Evolutionary conservation across 2,888 invertebrate species (phyloP), one percentile per base, ranked within the genome.

Genomic region (Megaustenia siamemsis): DNA sequence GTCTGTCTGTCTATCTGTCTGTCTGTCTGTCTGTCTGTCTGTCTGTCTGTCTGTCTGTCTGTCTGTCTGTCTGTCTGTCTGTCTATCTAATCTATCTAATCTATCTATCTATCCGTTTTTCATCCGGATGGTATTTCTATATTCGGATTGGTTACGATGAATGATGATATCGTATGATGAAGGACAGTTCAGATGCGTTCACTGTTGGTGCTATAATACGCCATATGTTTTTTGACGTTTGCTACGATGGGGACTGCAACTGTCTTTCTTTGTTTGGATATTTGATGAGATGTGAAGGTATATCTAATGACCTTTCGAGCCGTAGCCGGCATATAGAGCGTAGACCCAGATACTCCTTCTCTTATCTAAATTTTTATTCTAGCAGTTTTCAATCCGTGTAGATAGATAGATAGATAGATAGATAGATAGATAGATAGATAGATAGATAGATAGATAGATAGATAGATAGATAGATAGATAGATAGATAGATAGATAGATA

Each of bases 31-130:
- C 71, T 71, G 38, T 71, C 71, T 71, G 35, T 35, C 38, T 38
- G 35, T 71, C 71, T 71, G 35, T 71, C 71, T 8, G 35, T 71
- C 71, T 8, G 21, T 71, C 71, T 8, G 21, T 71, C 71, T 8
- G 21, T 71, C 71, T 8, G 21, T 71, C 71, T 8, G 38, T 71
- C 38, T 38, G 21, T 71, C 71, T 38, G 21, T 71, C 71, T 12
- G 38, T 21, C 71, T 38, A 28, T 71, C 32, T 38, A 71, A 21
- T 24, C 35, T 6, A 6, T 38, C 71, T 49, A 8, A 66, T 66
- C 10, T 32, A 24, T 24, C 66, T 32, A 24, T 66, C 10, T 10
- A 66, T 66, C 10, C 10, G 8, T 49, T n/a, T n/a, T n/a, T n/a
- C n/a, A n/a, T n/a, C n/a, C n/a, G n/a, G n/a, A n/a, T n/a, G n/a